Base-by-base conservation (phyloP, 2,888 invertebrate species). In the Athetis lepigone region DNA sequence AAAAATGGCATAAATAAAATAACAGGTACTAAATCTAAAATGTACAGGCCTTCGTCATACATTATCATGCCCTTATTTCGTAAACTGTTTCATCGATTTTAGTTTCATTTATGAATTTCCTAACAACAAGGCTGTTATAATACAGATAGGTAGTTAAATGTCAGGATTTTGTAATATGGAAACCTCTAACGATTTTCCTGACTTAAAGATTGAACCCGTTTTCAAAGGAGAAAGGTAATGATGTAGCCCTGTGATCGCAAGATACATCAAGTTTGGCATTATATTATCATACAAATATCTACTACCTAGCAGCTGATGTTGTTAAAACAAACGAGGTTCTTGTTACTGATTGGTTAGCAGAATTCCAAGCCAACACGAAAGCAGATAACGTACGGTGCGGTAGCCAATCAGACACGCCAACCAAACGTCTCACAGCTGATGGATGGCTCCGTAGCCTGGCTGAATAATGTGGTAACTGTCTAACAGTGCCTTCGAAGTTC, bases 351-450 rank as follows among this genome's bases (percentile, higher is more conserved):
- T 49, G 36, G 58, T 73, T 36, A 58, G 59, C 23, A 51, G 51
- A 74, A 49, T 45, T 49, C 59, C 36, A 16, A 40, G 52, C 33
- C 23, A 58, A 54, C 67, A 67, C 19, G 59, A 59, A 68, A 40
- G 27, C 19, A 72, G 69, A 70, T 70, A 70, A 59, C 69, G 49
- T 68, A 52, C 27, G n/a, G 49, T 50, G 36, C 59, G n/a, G 69
- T 59, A 45, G 69, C 70, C 59, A 70, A 70, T 74, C 70, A 70
- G 69, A 74, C 59, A 67, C 49, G 70, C 68, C 75, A 70, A 49
- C 37, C 5, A 23, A 43, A 59, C 70, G 74, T 74, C 69, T 36
- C 27, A 5, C 25, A 33, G 19, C 47, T 70, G 70, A 70, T 70
- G 75, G 70, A 70, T 70, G 36, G 69, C 49, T 68, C 40, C 21